Conservation (phyloP, 2,888 invertebrate genomes). For the Strigamia maritima region DNA sequence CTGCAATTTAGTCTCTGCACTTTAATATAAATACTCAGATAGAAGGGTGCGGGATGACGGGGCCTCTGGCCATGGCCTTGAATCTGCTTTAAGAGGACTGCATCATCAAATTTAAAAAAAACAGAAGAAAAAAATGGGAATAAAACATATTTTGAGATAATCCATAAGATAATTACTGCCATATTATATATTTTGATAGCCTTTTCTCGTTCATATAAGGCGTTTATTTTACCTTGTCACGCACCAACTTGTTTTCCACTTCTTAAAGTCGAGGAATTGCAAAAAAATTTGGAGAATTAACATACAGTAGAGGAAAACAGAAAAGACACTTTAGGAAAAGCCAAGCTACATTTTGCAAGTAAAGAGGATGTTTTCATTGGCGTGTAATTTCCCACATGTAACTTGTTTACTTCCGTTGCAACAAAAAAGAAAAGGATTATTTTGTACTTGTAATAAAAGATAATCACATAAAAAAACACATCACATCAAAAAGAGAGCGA, state of each 20-base stretch:
- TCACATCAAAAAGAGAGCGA: background rate
- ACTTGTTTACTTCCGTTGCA: background rate
- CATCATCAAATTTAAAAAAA: constrained; percentile 17
- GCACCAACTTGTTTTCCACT: constrained; percentile 1
- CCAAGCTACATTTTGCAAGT: background rate
- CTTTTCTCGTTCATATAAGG: constrained; percentile 26
- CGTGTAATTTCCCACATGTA: background rate
- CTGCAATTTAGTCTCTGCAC: background rate
- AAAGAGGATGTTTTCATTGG: background rate
- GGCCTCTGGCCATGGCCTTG: constrained; percentile 30
- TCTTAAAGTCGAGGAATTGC: background rate
- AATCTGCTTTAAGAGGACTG: constrained; percentile 10
- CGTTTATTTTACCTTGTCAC: constrained; percentile 16
- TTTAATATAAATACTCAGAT: background rate
- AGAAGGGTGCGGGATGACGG: background rate
- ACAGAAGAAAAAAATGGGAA: background rate
- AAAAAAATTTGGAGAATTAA: background rate
- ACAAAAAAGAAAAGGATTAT: background rate
- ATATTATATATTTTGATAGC: constrained; percentile 20
- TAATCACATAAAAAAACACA: too few relatives aligned
- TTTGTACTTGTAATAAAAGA: background rate
- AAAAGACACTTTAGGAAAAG: background rate
- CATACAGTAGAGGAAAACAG: background rate
- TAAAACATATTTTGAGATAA: constrained; percentile 26
- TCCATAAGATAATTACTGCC: constrained; percentile 22